phyloP scores from a whole-genome alignment of 2,113 vertebrate species.

The Albula glossodonta region DNA sequence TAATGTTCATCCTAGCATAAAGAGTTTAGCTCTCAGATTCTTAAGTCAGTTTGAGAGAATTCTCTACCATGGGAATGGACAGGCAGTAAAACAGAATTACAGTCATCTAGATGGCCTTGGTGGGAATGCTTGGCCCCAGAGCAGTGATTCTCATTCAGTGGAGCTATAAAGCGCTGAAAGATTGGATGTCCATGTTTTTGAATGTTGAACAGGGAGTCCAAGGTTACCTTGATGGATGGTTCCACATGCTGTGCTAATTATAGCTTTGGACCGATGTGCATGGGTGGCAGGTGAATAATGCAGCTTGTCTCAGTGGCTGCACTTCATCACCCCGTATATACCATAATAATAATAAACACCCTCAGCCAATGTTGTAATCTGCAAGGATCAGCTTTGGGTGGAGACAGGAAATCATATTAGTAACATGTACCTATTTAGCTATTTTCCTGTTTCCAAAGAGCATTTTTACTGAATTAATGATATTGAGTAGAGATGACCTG shows the following conservation, averaged over 20 bases:
- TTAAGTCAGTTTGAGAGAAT: neutral
- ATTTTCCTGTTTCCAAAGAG: too few relatives aligned
- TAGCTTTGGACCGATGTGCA: neutral
- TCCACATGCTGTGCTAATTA: neutral
- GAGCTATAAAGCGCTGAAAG: neutral
- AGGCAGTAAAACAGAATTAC: neutral
- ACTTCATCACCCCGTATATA: neutral
- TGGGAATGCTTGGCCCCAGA: neutral
- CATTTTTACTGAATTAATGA: too few relatives aligned
- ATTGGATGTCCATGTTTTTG: neutral
- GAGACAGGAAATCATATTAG: too few relatives aligned
- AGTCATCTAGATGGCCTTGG: neutral
- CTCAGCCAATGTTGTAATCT: neutral
- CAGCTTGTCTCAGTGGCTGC: neutral
- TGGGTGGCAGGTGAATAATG: neutral
- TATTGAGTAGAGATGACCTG: too few relatives aligned
- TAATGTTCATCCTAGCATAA: neutral
- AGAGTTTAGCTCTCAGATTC: neutral
- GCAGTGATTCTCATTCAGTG: neutral
- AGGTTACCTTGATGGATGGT: neutral
- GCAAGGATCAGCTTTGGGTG: neutral
- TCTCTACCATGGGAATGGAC: neutral
- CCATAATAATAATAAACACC: neutral
- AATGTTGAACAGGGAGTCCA: slow-evolving; percentile 1
- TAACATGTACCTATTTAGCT: too few relatives aligned